Conservation (phyloP, 2,797 vertebrate genomes). For the Amazonetta brasiliensis region DNA sequence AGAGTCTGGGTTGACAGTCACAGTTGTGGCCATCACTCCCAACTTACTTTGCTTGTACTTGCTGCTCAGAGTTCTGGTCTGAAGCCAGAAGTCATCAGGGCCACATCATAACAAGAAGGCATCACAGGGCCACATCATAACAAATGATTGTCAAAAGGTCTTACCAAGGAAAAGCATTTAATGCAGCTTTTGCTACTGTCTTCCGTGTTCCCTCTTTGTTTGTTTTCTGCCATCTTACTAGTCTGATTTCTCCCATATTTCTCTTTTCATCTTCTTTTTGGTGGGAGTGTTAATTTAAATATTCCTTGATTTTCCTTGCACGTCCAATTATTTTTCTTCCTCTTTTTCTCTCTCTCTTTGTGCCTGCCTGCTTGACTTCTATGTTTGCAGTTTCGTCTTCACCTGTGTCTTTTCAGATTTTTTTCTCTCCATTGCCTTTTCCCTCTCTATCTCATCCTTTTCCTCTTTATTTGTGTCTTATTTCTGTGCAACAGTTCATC, state of each 20-base stretch:
- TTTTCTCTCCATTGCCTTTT: not conserved
- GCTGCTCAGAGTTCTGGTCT: not conserved
- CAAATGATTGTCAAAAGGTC: not conserved
- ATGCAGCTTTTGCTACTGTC: not conserved
- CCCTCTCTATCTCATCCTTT: not conserved
- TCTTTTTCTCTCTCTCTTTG: not conserved
- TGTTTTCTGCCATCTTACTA: not conserved
- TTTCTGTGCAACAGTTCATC: not conserved
- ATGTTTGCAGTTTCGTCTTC: not conserved
- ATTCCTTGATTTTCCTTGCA: not conserved
- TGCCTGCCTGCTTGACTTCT: not conserved
- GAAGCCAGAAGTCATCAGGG: not conserved
- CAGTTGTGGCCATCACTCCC: not conserved
- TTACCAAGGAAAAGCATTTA: not conserved
- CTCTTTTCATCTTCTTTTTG: not conserved
- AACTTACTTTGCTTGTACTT: not conserved
- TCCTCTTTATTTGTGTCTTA: not conserved
- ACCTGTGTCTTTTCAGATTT: not conserved
- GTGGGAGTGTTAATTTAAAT: not conserved
- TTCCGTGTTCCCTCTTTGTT: not conserved
- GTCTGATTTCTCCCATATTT: not conserved
- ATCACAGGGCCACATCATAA: not conserved
- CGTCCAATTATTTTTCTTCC: not conserved
- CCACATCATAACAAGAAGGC: not conserved
- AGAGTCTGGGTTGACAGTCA: not conserved